Percentiles rank a stretch among this genome's conserved stretches.
phyloP scores from a whole-genome alignment of 2,888 invertebrate genomes.

The Arrhopalites spinosus region DNA sequence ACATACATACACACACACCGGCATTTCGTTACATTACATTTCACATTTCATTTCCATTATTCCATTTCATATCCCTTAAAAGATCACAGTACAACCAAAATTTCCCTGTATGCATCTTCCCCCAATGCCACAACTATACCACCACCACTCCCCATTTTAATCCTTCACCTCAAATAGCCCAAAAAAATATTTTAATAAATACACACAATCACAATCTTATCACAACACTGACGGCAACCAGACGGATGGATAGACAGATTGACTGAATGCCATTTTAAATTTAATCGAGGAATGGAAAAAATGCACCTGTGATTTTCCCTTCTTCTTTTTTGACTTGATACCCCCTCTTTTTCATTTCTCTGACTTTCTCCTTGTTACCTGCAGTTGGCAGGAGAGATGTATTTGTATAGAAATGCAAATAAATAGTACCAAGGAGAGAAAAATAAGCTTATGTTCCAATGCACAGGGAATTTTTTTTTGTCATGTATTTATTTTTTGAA shows the following conservation, averaged over 20 bases:
- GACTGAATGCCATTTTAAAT: slow-evolving; percentile 21
- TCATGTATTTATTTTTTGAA: no score
- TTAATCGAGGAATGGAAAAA: not conserved
- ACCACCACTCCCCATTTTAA: not conserved
- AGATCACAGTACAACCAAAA: not conserved
- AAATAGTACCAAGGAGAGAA: not conserved
- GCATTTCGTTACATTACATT: slow-evolving; percentile 13
- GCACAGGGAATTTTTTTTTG: no score
- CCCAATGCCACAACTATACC: not conserved
- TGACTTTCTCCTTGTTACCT: not conserved
- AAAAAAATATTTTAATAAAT: no score
- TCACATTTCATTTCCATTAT: slow-evolving; percentile 21
- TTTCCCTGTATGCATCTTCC: not conserved
- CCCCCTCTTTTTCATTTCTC: not conserved
- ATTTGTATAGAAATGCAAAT: slow-evolving; percentile 2
- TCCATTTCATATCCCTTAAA: slow-evolving; percentile 2
- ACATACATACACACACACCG: not conserved
- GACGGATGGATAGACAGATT: slow-evolving; percentile 13
- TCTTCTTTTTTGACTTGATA: not conserved
- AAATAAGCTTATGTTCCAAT: no score
- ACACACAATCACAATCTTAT: not conserved
- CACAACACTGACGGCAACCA: slow-evolving; percentile 1
- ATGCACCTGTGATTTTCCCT: slow-evolving; percentile 24
- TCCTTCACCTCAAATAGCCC: not conserved
- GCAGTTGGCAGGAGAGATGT: not conserved